These are phyloP conservation scores for Temnothorax rugatulus DNA, from an alignment of 2,888 invertebrate species.

Conservation along the genomic window DNA sequence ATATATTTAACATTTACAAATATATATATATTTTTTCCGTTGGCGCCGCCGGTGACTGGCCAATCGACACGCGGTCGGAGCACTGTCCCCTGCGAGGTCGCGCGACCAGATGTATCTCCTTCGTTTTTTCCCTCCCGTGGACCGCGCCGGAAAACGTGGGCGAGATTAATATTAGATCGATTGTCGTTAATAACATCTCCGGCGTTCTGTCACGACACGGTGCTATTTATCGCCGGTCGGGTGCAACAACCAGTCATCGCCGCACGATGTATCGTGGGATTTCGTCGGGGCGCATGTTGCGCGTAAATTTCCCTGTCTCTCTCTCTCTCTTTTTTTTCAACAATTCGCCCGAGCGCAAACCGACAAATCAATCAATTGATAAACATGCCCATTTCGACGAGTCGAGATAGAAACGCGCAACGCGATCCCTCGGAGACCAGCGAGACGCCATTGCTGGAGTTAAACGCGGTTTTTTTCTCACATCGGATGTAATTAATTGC, in stretches of 20 bases:
- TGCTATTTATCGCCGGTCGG: constrained; percentile 44
- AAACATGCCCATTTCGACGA: constrained; percentile 1
- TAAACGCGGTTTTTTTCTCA: neutral
- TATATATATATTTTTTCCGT: constrained; percentile 62
- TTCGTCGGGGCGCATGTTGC: constrained; percentile 5
- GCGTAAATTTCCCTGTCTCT: neutral
- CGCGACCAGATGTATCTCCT: constrained; percentile 66
- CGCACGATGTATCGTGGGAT: neutral
- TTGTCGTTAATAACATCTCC: constrained; percentile 71
- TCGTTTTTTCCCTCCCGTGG: constrained; percentile 49
- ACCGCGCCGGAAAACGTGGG: constrained; percentile 59
- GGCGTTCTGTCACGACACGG: constrained; percentile 35
- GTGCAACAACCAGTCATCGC: constrained; percentile 65
- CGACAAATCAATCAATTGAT: constrained; percentile 31
- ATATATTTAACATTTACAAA: no score
- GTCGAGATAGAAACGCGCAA: neutral
- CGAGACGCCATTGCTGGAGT: neutral
- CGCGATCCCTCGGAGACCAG: neutral
- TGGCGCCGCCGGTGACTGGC: constrained; percentile 63
- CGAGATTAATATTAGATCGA: constrained; percentile 75
- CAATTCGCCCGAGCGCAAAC: neutral
- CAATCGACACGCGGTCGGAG: constrained; percentile 68
- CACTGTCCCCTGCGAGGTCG: constrained; percentile 74
- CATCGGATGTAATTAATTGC: neutral
- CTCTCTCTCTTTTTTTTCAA: neutral